These are phyloP conservation scores for Drosophila nigrodunni DNA, from an alignment of 1,140 invertebrate species.

Conservation along the genomic window DNA sequence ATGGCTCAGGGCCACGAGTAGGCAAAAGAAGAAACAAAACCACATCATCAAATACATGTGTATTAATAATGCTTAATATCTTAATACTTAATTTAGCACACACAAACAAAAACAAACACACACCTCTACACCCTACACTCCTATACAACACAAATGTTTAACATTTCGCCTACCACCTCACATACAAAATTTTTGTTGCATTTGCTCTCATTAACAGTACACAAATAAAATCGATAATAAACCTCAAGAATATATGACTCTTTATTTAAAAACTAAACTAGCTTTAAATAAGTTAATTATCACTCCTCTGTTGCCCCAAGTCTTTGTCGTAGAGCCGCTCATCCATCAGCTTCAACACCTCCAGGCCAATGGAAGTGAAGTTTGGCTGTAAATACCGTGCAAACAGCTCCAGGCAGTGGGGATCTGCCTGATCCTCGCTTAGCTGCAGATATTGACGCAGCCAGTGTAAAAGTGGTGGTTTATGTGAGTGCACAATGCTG, in stretches of 20 bases:
- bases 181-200: constrained; percentile 64
- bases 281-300: too few relatives aligned
- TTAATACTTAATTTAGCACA: constrained; percentile 78
- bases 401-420: constrained; percentile 93
- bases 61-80: constrained; percentile 81
- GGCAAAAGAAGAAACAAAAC: constrained; percentile 5
- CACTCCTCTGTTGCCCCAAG: background rate
- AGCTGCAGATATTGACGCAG: constrained; percentile 74
- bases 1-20: constrained; percentile 82
- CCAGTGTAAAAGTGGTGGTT: constrained; percentile 90
- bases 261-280: too few relatives aligned
- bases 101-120: constrained; percentile 42
- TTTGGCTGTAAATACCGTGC: constrained; percentile 93
- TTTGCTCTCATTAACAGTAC: constrained; percentile 79
- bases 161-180: constrained; percentile 63
- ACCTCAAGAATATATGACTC: background rate
- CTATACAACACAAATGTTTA: constrained; percentile 67
- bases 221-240: constrained; percentile 61
- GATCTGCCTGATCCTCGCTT: constrained; percentile 86
- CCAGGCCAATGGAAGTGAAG: constrained; percentile 93
- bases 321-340: constrained; percentile 85
- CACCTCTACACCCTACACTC: constrained; percentile 29
- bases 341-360: constrained; percentile 93
- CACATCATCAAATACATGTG: constrained; percentile 51
- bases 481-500: constrained; percentile 95